These are phyloP conservation scores for Harpalus rufipes DNA, from an alignment of 2,888 invertebrate genomes.

Conservation along the genomic window DNA sequence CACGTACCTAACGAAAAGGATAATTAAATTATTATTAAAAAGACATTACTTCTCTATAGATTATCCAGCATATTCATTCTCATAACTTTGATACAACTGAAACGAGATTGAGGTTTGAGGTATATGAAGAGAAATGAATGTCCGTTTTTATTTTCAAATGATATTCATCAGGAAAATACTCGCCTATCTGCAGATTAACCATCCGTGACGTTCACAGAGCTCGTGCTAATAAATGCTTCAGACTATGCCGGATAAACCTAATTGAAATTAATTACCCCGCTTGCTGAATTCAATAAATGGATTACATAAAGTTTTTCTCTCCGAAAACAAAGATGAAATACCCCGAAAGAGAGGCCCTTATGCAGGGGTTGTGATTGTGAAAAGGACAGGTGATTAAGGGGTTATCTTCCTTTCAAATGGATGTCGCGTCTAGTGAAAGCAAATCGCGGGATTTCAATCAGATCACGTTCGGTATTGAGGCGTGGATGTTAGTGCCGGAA, in stretches of 20 bases:
- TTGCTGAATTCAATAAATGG: conserved; percentile 43
- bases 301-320: conserved; percentile 32
- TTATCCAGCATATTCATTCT: not conserved
- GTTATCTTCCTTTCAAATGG: conserved; percentile 56
- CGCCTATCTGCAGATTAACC: not conserved
- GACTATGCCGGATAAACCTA: conserved; percentile 33
- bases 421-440: conserved; percentile 51
- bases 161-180: not conserved
- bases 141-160: not conserved
- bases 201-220: not conserved
- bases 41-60: not conserved
- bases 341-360: not conserved
- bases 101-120: not conserved
- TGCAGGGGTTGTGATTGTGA: conserved; percentile 5
- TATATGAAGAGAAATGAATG: not conserved
- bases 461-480: conserved; percentile 61
- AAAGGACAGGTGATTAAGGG: conserved; percentile 31
- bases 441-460: conserved; percentile 61
- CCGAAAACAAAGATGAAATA: conserved; percentile 13
- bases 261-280: conserved; percentile 45
- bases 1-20: not conserved
- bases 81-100: not conserved
- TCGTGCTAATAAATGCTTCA: conserved; percentile 24
- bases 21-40: not conserved
- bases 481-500: not conserved